Percentiles rank a stretch among this genome's conserved stretches.
Evolutionary conservation across 2,888 invertebrate genomes (phyloP).

Genomic region (Hypomecis punctinalis): DNA sequence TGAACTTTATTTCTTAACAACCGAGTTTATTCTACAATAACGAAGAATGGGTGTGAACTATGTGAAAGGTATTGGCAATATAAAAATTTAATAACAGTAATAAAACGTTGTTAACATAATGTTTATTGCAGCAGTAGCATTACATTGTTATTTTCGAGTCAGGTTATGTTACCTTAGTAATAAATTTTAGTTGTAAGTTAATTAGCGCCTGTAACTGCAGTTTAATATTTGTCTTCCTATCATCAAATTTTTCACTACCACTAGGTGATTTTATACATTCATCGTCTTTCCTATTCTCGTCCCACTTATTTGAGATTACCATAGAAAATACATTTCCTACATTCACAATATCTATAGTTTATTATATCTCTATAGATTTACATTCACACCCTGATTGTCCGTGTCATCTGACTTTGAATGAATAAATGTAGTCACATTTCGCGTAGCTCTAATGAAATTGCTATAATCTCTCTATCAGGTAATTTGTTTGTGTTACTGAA

Average conservation of each 20-base stretch:
- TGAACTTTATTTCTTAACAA: slow-evolving; percentile 3
- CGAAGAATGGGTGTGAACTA: slow-evolving; percentile 22
- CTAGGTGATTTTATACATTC: neutral
- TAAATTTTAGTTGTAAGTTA: slow-evolving; percentile 5
- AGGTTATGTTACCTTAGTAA: slow-evolving; percentile 1
- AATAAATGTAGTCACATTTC: too few relatives aligned
- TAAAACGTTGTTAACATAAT: slow-evolving; percentile 29
- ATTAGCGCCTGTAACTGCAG: neutral
- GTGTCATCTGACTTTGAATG: too few relatives aligned
- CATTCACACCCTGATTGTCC: too few relatives aligned
- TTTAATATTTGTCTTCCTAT: neutral
- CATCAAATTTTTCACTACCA: slow-evolving; percentile 1
- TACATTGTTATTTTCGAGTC: slow-evolving; percentile 22
- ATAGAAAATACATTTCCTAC: too few relatives aligned
- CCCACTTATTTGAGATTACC: too few relatives aligned
- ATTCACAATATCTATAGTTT: too few relatives aligned
- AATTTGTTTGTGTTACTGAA: too few relatives aligned
- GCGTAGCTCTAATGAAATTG: too few relatives aligned
- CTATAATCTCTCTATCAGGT: too few relatives aligned
- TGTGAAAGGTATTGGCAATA: slow-evolving; percentile 34
- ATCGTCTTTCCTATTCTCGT: too few relatives aligned
- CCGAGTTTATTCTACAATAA: slow-evolving; percentile 20
- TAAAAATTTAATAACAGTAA: slow-evolving; percentile 25
- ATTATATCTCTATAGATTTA: too few relatives aligned
- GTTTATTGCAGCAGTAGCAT: slow-evolving; percentile 26